Base-by-base conservation (phyloP, 2,888 invertebrate genomes). In the Synanthedon myopaeformis region DNA sequence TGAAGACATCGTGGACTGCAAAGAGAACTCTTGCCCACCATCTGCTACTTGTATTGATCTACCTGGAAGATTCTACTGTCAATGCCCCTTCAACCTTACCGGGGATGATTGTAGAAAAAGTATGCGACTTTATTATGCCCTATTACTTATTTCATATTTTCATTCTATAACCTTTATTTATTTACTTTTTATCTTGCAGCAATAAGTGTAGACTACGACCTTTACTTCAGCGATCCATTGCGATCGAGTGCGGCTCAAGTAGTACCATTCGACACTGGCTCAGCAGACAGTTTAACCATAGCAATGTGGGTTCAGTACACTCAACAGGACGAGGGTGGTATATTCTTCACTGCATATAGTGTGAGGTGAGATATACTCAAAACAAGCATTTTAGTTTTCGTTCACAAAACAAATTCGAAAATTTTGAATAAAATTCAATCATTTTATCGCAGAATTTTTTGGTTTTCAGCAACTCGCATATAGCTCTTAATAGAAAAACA, bases 291-390 rank as follows among this genome's bases (percentile, higher is more conserved):
- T 67, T 78, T 98, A 41, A 96, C 97, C 0, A 90, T 99, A 53
- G 96, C 95, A 14, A 91, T 98, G 91, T 99, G 99, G 99, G 96
- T 99, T 0, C 96, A 97, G 76, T 99, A 96, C 70, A 94, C 95
- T 0, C 94, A 94, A 70, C 92, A 92, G 79, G 96, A 96, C 66
- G 97, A 96, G 80, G 94, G 94, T 57, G 98, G 98, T 60, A 94
- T 95, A 55, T 96, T 98, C 91, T 96, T 97, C 69, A 97, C 96
- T 0, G 90, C 98, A 4, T 98, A 97, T 74, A 93, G 93, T 59
- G 97, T 97, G 52, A 92, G 93, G 92, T 93, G 88, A 52, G 61
- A 12, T 49, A 10, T 8, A 35, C 3, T 35, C 35, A 35, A 35
- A 35, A 10, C 10, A 10, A 10, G 35, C 35, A 35, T 35, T 35